Evolutionary conservation across 2,888 invertebrate genomes (phyloP).

Genomic region (Oscheius onirici): DNA sequence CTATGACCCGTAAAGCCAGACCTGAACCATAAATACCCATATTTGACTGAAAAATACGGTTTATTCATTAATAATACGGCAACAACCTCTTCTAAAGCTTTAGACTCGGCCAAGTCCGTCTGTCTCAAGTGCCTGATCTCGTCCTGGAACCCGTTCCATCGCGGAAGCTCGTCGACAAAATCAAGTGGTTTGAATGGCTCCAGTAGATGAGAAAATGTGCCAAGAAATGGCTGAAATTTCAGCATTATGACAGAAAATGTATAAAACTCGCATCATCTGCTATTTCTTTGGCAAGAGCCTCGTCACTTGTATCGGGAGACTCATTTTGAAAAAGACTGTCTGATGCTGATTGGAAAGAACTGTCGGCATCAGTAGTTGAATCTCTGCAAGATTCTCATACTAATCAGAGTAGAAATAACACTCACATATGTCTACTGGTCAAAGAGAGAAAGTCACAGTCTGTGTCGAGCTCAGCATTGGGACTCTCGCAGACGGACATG

Average conservation of each 20-base stretch:
- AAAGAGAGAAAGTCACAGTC: constrained; percentile 23
- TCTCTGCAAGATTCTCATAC: background rate
- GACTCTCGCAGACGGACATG: constrained; percentile 33
- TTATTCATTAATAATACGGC: background rate
- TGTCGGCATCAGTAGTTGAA: background rate
- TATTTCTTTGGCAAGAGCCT: background rate
- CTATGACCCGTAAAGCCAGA: constrained; percentile 31
- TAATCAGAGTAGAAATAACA: background rate
- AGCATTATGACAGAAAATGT: background rate
- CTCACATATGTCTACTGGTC: constrained; percentile 25
- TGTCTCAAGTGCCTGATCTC: constrained; percentile 7
- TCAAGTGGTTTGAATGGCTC: background rate
- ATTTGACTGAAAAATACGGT: constrained; percentile 10
- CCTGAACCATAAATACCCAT: constrained; percentile 26
- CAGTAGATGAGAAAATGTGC: background rate
- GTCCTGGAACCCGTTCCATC: constrained; percentile 24
- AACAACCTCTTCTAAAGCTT: constrained; percentile 32
- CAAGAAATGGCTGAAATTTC: constrained; percentile 9
- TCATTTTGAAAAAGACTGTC: background rate
- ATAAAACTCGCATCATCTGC: background rate
- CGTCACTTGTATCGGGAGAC: background rate
- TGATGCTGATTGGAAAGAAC: background rate
- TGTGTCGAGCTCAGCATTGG: background rate
- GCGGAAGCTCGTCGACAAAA: constrained; percentile 5
- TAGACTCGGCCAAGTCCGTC: constrained; percentile 13